Evolutionary conservation across 1,140 invertebrate genomes (phyloP).

Genomic region (Mylabris phalerata): DNA sequence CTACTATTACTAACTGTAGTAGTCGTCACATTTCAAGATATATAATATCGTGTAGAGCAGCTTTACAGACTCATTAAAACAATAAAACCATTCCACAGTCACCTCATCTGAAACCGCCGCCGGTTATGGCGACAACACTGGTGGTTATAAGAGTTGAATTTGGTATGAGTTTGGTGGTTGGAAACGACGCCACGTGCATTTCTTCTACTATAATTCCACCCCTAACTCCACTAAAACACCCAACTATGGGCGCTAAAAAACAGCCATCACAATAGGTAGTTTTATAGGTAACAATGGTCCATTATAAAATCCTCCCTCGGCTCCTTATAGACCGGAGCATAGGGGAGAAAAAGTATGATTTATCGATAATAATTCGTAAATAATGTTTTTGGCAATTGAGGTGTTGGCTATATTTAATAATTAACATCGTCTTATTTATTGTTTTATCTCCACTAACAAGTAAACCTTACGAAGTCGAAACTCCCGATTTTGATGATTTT

Average conservation of each 20-base stretch:
- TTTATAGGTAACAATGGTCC: constrained; percentile 38
- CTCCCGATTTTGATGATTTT: too few relatives aligned
- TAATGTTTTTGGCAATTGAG: too few relatives aligned
- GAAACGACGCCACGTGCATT: constrained; percentile 26
- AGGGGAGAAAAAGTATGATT: constrained; percentile 31
- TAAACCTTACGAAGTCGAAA: too few relatives aligned
- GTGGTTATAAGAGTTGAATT: not conserved
- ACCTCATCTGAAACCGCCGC: constrained; percentile 5
- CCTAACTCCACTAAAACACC: not conserved
- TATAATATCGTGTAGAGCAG: not conserved
- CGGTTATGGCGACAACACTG: not conserved
- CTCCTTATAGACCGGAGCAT: constrained; percentile 13
- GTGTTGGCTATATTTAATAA: not conserved
- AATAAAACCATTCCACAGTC: constrained; percentile 26
- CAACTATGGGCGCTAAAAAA: constrained; percentile 11
- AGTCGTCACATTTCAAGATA: too few relatives aligned
- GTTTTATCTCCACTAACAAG: too few relatives aligned
- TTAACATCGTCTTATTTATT: too few relatives aligned
- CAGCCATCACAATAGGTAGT: constrained; percentile 35
- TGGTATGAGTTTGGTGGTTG: not conserved
- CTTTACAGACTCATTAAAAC: constrained; percentile 23
- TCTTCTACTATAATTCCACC: constrained; percentile 20
- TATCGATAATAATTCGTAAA: constrained; percentile 26
- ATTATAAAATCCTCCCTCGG: constrained; percentile 29
- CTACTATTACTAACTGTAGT: too few relatives aligned